These are phyloP conservation scores for Urosaurus nigricauda DNA, from an alignment of 2,797 vertebrate genomes.

Conservation along the genomic window DNA sequence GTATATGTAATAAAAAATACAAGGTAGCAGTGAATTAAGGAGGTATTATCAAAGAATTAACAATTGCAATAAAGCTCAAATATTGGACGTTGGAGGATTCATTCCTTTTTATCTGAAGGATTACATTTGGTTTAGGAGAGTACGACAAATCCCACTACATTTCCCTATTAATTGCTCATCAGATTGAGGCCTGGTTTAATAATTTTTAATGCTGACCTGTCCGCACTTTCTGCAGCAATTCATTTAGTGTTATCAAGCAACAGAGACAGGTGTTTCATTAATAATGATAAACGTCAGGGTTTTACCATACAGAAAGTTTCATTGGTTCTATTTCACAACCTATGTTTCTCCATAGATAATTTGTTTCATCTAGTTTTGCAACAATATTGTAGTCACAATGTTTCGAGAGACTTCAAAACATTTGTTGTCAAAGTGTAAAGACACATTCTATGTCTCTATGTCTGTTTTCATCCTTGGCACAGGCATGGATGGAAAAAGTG, in stretches of 20 bases:
- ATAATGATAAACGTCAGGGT: neutral
- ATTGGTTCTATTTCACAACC: neutral
- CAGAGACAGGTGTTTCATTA: constrained; percentile 9
- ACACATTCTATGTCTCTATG: neutral
- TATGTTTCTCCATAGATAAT: neutral
- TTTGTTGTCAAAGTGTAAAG: no score
- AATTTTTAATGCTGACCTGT: constrained; percentile 17
- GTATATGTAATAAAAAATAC: neutral
- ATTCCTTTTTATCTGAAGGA: constrained; percentile 21
- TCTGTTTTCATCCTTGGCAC: no score
- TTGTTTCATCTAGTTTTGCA: constrained; percentile 13
- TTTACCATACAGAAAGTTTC: neutral
- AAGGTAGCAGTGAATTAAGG: constrained; percentile 5
- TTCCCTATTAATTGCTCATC: constrained; percentile 8
- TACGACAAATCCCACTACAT: constrained; percentile 10
- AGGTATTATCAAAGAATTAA: constrained; percentile 11
- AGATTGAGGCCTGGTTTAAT: neutral
- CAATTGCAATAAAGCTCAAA: constrained; percentile 8
- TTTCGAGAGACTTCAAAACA: neutral
- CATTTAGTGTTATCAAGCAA: constrained; percentile 12
- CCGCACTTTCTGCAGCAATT: neutral
- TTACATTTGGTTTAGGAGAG: constrained; percentile 11
- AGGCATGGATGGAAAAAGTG: no score
- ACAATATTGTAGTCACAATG: neutral
- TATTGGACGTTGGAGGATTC: neutral